Base-by-base conservation (phyloP, 1,140 invertebrate genomes). In the Mya arenaria region DNA sequence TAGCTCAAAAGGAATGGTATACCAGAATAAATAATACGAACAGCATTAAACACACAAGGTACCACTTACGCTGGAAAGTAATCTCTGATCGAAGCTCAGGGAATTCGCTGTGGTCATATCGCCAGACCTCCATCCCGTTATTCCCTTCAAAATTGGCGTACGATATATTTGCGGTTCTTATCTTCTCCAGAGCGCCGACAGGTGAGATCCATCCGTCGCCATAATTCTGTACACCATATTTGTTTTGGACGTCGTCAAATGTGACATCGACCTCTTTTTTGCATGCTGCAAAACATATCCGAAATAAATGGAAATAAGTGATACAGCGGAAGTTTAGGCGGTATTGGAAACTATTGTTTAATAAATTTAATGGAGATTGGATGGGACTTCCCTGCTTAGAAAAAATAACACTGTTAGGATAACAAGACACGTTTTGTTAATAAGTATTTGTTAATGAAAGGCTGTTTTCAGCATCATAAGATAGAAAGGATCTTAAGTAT, bases 11-110 rank as follows among this genome's bases (percentile, higher is more conserved):
- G n/a, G n/a, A n/a, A n/a, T n/a, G n/a, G n/a, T n/a, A n/a, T n/a
- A n/a, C n/a, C n/a, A n/a, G n/a, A n/a, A n/a, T n/a, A n/a, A n/a
- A n/a, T n/a, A n/a, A n/a, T n/a, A n/a, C n/a, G n/a, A n/a, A n/a
- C n/a, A n/a, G n/a, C n/a, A n/a, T n/a, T n/a, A n/a, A n/a, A n/a
- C n/a, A n/a, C n/a, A n/a, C n/a, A n/a, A n/a, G n/a, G n/a, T 17
- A 39, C 13, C 41, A 36, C 63, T 25, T 80, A 80, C 77, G 77
- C 58, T 71, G 65, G 77, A 80, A 80, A n/a, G 77, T 80, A 4
- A 80, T 60, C 17, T 62, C 63, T 25, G 68, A n/a, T 1, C 44
- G 69, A 23, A 62, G 23, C 15, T 55, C 66, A 19, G 65, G 77
- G n/a, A 80, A 34, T 17, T 65, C 65, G 4, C 52, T 71, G 25